Base-by-base conservation (phyloP, 1,140 invertebrate species). In the Cherax destructor region DNA sequence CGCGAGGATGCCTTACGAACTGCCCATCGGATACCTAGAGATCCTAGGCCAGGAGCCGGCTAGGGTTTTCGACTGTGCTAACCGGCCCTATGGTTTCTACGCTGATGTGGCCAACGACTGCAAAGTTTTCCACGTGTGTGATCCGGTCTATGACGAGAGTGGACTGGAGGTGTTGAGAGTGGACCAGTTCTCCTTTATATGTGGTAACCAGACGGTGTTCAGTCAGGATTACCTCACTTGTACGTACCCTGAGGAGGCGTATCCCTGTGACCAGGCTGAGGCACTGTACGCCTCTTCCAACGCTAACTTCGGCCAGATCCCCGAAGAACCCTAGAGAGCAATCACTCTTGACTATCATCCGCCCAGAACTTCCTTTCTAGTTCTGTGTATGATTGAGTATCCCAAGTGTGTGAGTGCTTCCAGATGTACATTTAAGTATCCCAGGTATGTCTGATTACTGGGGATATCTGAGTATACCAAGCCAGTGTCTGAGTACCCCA, bases 121-220 rank as follows among this genome's bases (percentile, higher is more conserved):
- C 49, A 92, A 92, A 16, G 86, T 94, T 13, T 94, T 94, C 83
- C 94, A 94, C 87, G 90, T 94, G 16, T 94, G 94, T 76, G 91
- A 91, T 7, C 92, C 93, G 5, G 84, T 92, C 2, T 72, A 49
- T n/a, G 87, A 93, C 86, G 89, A 86, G 65, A 41, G 65, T 4
- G 93, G 93, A 13, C 9, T 30, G n/a, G 9, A n/a, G 0, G 69
- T 74, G 69, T 4, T 74, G 69, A 30, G 6, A 21, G 69, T 74
- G 1, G 80, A 81, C 18, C 97, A 98, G 95, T 97, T 97, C 7
- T 98, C 97, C 4, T 98, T 98, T 94, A 95, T 98, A 4, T 98
- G 98, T 94, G 97, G 97, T 9, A 98, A 98, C 94, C 97, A 97
- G 30, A 98, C 98, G 5, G 97, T 98, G 93, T 98, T 98, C 95